Base-by-base conservation (phyloP, 2,113 vertebrate species). In the Dermatemys mawii region DNA sequence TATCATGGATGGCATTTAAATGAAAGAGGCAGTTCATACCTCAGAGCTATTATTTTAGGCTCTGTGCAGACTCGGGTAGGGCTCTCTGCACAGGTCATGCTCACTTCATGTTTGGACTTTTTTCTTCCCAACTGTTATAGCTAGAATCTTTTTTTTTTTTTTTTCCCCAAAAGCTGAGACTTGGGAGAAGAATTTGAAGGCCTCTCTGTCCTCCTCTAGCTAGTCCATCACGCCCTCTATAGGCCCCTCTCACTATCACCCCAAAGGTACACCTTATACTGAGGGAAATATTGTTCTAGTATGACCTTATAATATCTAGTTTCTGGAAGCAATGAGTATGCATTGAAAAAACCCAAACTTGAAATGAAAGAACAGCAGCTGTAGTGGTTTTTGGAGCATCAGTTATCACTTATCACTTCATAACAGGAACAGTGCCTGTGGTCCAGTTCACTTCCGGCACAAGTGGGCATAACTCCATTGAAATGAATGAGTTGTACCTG, bases 241-340 rank as follows among this genome's bases (percentile, higher is more conserved):
- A 26, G n/a, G n/a, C 38, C 41, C 70, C n/a, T 38, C 63, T 38
- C n/a, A 38, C 35, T 19, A 38, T 70, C n/a, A n/a, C 63, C 21
- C n/a, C 10, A 19, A 67, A 32, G 63, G 35, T 75, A 75, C 21
- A 6, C 38, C 6, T 75, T 73, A 26, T 75, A 44, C 11, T 75
- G 26, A 22, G 2, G 51, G 41, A 19, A 49, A 87, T 41, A 32
- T 48, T 1, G 32, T 41, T 63, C 21, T 1, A 3, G 8, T 17
- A 6, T 29, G 50, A 35, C 5, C 38, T 83, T 44, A 41, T 48
- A 19, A 29, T 22, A 1, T 1, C 2, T 5, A 1, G 49, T 29
- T 75, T 67, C n/a, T 53, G 73, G 70, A 12, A 26, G 24, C 70
- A 75, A 11, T 75, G 24, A 75, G 70, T 2, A 26, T 75, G 13